Evolutionary conservation across 2,797 vertebrate genomes (phyloP), one percentile per base, ranked within the genome.

Genomic region (Gymnothorax javanicus): DNA sequence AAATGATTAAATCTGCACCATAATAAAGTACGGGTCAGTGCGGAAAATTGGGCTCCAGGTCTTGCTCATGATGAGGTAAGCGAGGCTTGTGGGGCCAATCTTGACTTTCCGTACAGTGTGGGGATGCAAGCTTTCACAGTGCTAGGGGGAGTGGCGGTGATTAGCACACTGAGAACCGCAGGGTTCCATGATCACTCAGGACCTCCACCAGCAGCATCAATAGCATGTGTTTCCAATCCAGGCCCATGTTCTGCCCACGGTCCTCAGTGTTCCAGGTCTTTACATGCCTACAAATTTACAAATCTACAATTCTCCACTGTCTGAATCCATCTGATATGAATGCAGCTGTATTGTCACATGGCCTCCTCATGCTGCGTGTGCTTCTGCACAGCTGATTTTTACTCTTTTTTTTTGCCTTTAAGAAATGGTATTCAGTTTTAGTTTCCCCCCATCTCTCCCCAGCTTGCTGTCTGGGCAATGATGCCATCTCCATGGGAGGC

Each of bases 221-320:
- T 92, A 59, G 58, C 62, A 93, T 94, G 90, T 94, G 94, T 92
- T 94, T 94, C 90, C 88, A 92, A 94, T 94, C 89, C 83, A 89
- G 60, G 58, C 62, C 33, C 64, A 59, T 60, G 86, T 85, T 88
- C 71, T 71, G 33, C 0, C 43, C 57, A 87, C 81, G 90, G 87
- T 89, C 89, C 87, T 90, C 87, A 90, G 90, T 93, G 91, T 90
- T 94, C 91, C 87, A 71, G 88, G 12, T 89, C 79, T 88, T 73
- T 56, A n/a, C 75, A 56, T 87, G 71, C 67, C 79, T 77, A 64
- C 33, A 43, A 43, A 43, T 43, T 43, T 43, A 43, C 33, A 43
- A 43, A 43, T 79, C 5, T 71, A 58, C n/a, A 85, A 25, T 59
- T 87, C 56, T 64, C 86, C 79, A 64, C 50, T 13, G 17, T 23